Base-by-base conservation (phyloP, 2,113 vertebrate genomes). In the Channa argus region DNA sequence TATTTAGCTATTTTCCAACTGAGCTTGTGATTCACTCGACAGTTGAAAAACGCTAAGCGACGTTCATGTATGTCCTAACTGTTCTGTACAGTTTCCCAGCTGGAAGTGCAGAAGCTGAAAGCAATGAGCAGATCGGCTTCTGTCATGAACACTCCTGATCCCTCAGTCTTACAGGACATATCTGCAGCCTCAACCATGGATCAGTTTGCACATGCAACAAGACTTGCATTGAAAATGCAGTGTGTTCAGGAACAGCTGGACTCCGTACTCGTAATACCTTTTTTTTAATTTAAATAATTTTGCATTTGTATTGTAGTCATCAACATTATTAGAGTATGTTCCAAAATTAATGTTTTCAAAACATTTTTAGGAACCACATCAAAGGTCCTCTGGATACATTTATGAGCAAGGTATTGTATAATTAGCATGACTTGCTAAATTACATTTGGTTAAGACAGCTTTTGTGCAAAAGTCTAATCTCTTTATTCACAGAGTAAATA, bases 161-260 rank as follows among this genome's bases (percentile, higher is more conserved):
- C 61, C 41, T 51, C 71, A 6, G 60, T 61, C 1, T 76, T 92
- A 58, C 94, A 90, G 79, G 92, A 91, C 59, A 81, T 91, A 44
- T 60, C 85, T 11, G 75, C 89, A 10, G 90, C 92, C 62, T 91
- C 91, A 60, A 88, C 92, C 2, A 76, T 94, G 86, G 95, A 96
- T 80, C 93, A 93, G 44, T 95, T 93, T 59, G 84, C 92, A 62
- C 94, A 53, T 39, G 72, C 92, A 58, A 92, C 96, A 54, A 94
- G 92, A 82, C 67, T 94, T 52, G 95, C 96, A 1, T 9, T 97
- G 79, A 97, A 95, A 87, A 95, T 97, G 95, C 96, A 96, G 80
- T 93, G 93, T 77, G 95, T 98, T 39, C 96, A 96, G 82, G 95
- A 97, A 77, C 97, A 94, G 54, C 94, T 99, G 7, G 94, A 99